Evolutionary conservation across 2,113 vertebrate species (phyloP), one percentile per base, ranked within the genome.

Genomic region (Salvelinus sp.): DNA sequence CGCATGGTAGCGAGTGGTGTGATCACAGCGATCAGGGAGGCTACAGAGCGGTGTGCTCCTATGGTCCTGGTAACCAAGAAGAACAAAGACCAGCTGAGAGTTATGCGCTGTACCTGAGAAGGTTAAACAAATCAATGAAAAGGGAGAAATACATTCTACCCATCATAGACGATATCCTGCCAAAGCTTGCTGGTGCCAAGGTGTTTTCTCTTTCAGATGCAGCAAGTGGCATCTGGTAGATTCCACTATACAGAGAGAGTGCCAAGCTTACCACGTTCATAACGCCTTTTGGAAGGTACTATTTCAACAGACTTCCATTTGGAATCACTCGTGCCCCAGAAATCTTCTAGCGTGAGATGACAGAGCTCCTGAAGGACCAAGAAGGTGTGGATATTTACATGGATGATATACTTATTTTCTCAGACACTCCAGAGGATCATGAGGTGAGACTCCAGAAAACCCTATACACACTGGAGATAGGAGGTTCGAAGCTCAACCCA

Each of bases 41-140:
- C 63, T 0, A 79, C 57, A 13, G 82, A 84, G 22, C 75, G 80
- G 47, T 79, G 68, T 22, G 57, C 73, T 20, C 57, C 74, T 3
- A 79, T 79, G 23, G 79, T 76, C 6, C 27, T 66, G 23, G 73
- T 75, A 18, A 16, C 73, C 5, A 58, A 66, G 66, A 79, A 80
- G 28, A 72, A 25, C 5, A 70, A 54, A 33, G 69, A 77, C 57
- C 66, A 84, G 16, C 16, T 81, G 3, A 25, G 38, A 5, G 85
- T 77, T 16, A 44, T 76, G 75, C 67, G 82, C 80, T 1, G 69
- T 33, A 83, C 28, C 67, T 79, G 4, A 73, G 76, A 18, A 38
- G 67, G 6, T 25, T 77, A 1, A 83, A 77, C 58, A 72, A 66
- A 18, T 30, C 60, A 6, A 47, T 83, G 2, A 44, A 9, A 10